Evolutionary conservation across 2,113 vertebrate genomes (phyloP).

Genomic region (Dromaius novaehollandiae): DNA sequence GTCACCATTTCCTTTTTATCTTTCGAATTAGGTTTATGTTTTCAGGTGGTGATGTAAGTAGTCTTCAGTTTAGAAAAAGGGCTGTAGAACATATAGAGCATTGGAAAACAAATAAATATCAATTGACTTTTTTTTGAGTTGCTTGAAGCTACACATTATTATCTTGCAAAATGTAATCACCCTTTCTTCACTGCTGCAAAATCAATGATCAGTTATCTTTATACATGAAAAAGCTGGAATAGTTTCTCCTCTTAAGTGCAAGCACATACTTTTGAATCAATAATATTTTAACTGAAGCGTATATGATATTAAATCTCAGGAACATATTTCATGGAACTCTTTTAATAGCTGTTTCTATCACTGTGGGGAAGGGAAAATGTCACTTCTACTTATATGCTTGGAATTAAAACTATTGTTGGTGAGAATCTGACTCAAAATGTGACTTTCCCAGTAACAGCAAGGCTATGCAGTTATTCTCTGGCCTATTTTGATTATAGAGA

Average conservation of each 20-base stretch:
- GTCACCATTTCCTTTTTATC: neutral
- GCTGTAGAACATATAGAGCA: neutral
- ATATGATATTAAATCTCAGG: neutral
- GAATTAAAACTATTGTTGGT: neutral
- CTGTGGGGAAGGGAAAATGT: neutral
- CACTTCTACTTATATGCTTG: neutral
- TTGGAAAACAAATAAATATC: neutral
- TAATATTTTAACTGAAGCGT: conserved; percentile 5
- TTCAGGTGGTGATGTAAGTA: neutral
- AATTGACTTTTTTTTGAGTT: neutral
- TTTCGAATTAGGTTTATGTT: neutral
- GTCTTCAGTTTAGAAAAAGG: neutral
- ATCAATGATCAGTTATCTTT: neutral
- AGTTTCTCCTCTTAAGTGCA: neutral
- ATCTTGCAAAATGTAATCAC: neutral
- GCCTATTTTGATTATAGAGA: neutral
- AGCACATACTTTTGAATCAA: neutral
- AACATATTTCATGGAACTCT: neutral
- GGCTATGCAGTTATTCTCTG: neutral
- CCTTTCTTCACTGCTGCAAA: neutral
- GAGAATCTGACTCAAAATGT: neutral
- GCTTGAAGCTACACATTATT: neutral
- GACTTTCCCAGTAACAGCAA: neutral
- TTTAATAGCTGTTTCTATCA: neutral
- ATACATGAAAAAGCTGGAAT: neutral